These are phyloP conservation scores for Notodonta dromedarius DNA, from an alignment of 2,888 invertebrate genomes.

Conservation along the genomic window DNA sequence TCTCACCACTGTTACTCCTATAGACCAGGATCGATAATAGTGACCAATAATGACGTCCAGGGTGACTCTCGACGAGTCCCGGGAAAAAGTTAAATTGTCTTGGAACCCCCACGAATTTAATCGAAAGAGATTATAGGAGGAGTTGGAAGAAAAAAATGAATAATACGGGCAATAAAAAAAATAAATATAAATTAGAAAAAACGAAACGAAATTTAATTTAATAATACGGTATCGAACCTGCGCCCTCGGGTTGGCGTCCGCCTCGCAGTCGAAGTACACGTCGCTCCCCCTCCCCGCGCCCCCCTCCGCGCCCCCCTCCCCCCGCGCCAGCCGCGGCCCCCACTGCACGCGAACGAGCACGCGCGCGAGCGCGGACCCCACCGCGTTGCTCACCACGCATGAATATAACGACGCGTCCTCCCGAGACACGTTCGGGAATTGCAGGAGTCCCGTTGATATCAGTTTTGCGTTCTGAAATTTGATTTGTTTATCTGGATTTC, in stretches of 20 bases:
- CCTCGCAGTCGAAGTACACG: conserved; percentile 61
- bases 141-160: too few species aligned
- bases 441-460: conserved; percentile 52
- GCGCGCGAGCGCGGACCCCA: conserved; percentile 79
- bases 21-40: too few species aligned
- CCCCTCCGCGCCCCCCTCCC: conserved; percentile 12
- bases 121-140: too few species aligned
- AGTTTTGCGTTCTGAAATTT: conserved; percentile 63
- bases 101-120: too few species aligned
- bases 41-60: too few species aligned
- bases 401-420: conserved; percentile 80
- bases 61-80: too few species aligned
- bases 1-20: too few species aligned
- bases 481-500: too few species aligned
- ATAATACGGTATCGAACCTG: conserved; percentile 40
- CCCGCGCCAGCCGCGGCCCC: conserved; percentile 51
- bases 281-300: conserved; percentile 59
- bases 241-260: conserved; percentile 66
- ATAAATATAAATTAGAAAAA: too few species aligned
- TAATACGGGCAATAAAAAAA: too few species aligned
- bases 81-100: too few species aligned
- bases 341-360: conserved; percentile 83
- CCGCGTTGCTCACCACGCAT: conserved; percentile 85
- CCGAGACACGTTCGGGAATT: conserved; percentile 60
- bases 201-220: too few species aligned